phyloP scores from a whole-genome alignment of 2,113 vertebrate genomes.

The human (Homo sapiens) region GRCh38 chr7:80440001-80440500 shows the following conservation, averaged over 20 bases:
- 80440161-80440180: not conserved
- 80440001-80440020: not conserved
- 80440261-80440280: not conserved
- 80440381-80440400: not conserved
- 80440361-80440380: not conserved
- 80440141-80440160: not conserved
- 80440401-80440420: not conserved
- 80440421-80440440: not conserved
- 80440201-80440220: not conserved
- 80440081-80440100: not conserved
- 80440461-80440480: not conserved
- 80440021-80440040: not conserved
- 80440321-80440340: not conserved
- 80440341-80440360: not conserved
- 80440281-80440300: not conserved
- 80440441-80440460: not conserved
- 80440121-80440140: not conserved
- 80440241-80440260: not conserved
- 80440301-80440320: not conserved
- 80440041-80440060: not conserved
- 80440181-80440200: not conserved
- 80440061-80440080: not conserved
- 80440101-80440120: not conserved
- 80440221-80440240: not conserved
- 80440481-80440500: not conserved